Percentiles rank a stretch among this genome's conserved stretches.
phyloP scores from a whole-genome alignment of 1,140 invertebrate genomes.

The Ceratitis capitata region DNA sequence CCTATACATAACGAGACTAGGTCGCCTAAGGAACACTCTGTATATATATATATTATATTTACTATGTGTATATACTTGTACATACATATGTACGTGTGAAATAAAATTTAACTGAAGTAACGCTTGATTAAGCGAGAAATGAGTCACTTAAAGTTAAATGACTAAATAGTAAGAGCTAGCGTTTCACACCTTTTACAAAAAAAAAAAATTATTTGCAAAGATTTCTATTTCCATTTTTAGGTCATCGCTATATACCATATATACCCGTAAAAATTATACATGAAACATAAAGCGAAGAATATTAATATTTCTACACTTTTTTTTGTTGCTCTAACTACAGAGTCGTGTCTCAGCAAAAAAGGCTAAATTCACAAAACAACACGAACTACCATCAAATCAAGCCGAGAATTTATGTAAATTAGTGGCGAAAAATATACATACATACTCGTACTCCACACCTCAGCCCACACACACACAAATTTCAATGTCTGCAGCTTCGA shows the following conservation, averaged over 20 bases:
- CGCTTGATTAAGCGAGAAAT: background rate
- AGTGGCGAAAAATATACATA: background rate
- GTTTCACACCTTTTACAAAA: background rate
- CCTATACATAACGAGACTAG: too few relatives aligned
- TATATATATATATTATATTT: too few relatives aligned
- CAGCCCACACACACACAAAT: background rate
- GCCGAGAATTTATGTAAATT: slow-evolving; percentile 9
- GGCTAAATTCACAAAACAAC: background rate
- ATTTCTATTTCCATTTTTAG: background rate
- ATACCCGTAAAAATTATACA: too few relatives aligned
- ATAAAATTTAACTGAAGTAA: background rate
- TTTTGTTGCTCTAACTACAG: background rate
- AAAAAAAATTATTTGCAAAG: background rate
- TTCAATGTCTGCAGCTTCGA: background rate
- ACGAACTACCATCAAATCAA: background rate
- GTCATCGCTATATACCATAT: background rate
- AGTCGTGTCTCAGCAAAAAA: background rate
- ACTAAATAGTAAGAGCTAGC: background rate
- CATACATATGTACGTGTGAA: too few relatives aligned
- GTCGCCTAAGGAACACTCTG: background rate
- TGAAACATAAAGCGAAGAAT: background rate
- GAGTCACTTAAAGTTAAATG: background rate
- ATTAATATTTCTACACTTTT: background rate
- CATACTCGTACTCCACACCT: background rate
- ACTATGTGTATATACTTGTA: background rate